Base-by-base conservation (phyloP, 1,140 invertebrate genomes). In the Leptoteleia sp. region DNA sequence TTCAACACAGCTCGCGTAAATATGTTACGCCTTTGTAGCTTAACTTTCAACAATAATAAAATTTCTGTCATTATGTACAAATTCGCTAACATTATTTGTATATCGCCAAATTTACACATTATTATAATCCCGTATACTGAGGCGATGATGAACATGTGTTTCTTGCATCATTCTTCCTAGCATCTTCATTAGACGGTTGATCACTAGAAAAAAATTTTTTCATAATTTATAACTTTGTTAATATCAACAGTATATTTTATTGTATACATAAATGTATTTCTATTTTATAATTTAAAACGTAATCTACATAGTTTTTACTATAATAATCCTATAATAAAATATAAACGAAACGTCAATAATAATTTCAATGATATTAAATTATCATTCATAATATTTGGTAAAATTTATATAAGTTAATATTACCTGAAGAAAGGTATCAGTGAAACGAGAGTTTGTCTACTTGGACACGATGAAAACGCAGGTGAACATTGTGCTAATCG, bases 361-460 rank as follows among this genome's bases (percentile, higher is more conserved):
- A n/a, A n/a, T n/a, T n/a, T n/a, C n/a, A n/a, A n/a, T n/a, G n/a
- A n/a, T n/a, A n/a, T n/a, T n/a, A n/a, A n/a, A n/a, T n/a, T n/a
- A n/a, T n/a, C n/a, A n/a, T n/a, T n/a, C n/a, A n/a, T n/a, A n/a
- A n/a, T n/a, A n/a, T n/a, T n/a, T n/a, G n/a, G n/a, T n/a, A n/a
- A n/a, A n/a, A n/a, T n/a, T n/a, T n/a, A n/a, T n/a, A n/a, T n/a
- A n/a, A n/a, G n/a, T n/a, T n/a, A n/a, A n/a, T n/a, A n/a, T 89
- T 90, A 96, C 95, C 94, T 93, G 85, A 96, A 96, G 88, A 96
- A 96, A 50, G 95, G 94, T 76, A 96, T 89, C 72, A 94, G 86
- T 4, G 92, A 91, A 64, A 95, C 90, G 40, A 97, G 91, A 12
- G 93, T 92, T 52, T 93, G 91, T 83, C 94, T 93, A 81, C 89